Percentiles rank a stretch among this genome's conserved stretches.
Conservation (phyloP, 2,113 vertebrate species). For the Hippocampus guttulatus region DNA sequence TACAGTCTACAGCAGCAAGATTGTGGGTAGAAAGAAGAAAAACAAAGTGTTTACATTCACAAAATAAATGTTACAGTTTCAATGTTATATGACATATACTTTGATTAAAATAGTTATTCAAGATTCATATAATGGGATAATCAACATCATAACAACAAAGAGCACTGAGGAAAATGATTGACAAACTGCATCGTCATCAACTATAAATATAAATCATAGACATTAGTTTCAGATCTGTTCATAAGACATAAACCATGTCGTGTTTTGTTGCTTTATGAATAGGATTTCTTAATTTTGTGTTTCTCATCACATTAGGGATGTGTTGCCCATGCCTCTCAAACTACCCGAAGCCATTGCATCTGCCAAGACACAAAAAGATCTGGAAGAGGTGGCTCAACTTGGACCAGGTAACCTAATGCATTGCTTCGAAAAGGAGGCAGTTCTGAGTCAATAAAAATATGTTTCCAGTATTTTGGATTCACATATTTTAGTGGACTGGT, state of each 20-base stretch:
- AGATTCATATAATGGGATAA: background rate
- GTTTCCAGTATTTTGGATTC: too few relatives aligned
- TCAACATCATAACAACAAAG: background rate
- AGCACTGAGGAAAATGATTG: background rate
- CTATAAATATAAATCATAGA: background rate
- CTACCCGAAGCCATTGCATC: slow-evolving; percentile 83
- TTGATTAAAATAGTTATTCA: background rate
- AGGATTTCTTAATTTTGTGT: background rate
- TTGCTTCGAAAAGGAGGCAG: background rate
- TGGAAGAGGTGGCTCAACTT: slow-evolving; percentile 85
- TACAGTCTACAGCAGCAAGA: too few relatives aligned
- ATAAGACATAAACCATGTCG: background rate
- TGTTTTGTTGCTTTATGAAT: background rate
- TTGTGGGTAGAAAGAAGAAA: too few relatives aligned
- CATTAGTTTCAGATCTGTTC: background rate
- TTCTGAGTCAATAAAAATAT: background rate
- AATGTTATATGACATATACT: background rate
- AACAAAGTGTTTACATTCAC: too few relatives aligned
- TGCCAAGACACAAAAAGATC: slow-evolving; percentile 85
- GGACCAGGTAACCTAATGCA: slow-evolving; percentile 78
- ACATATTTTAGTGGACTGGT: too few relatives aligned
- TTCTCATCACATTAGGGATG: slow-evolving; percentile 72
- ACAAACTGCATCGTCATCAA: background rate
- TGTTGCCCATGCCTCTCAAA: slow-evolving; percentile 88
- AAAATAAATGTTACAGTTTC: too few relatives aligned